These are phyloP conservation scores for Chloroceryle aenea DNA, from an alignment of 2,113 vertebrate genomes.

Conservation along the genomic window DNA sequence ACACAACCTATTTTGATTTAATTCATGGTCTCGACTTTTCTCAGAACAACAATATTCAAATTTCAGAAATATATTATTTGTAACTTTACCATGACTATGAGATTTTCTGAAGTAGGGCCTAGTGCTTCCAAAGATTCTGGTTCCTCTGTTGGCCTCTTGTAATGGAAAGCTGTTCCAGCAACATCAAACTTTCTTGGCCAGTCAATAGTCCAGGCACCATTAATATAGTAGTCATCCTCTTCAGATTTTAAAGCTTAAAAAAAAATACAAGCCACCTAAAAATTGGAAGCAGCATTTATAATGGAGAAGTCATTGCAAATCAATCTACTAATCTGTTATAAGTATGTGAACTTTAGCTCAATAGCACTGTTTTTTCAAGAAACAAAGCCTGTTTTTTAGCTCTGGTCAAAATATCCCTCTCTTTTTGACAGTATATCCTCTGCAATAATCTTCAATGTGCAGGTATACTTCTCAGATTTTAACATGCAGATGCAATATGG, in stretches of 20 bases:
- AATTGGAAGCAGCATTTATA: slow-evolving; percentile 62
- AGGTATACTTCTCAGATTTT: background rate
- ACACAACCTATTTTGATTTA: background rate
- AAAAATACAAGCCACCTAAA: slow-evolving; percentile 69
- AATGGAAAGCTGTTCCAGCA: slow-evolving; percentile 94
- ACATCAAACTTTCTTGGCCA: slow-evolving; percentile 99
- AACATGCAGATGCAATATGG: background rate
- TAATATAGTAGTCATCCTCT: slow-evolving; percentile 95
- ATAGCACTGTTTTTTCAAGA: background rate
- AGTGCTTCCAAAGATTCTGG: slow-evolving; percentile 87
- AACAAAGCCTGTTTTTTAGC: too few relatives aligned
- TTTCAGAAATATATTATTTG: background rate
- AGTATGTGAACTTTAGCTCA: background rate
- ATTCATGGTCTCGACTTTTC: background rate
- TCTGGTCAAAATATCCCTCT: background rate
- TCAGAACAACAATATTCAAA: background rate
- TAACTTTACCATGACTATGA: slow-evolving; percentile 92
- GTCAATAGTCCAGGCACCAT: slow-evolving; percentile 98
- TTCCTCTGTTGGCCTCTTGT: slow-evolving; percentile 92
- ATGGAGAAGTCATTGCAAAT: slow-evolving; percentile 51
- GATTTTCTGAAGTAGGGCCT: slow-evolving; percentile 92
- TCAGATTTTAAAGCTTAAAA: slow-evolving; percentile 93
- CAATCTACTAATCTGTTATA: background rate
- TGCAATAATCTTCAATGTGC: background rate
- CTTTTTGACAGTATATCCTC: background rate